Conservation (phyloP, 2,113 vertebrate species). For the Pipa parva region DNA sequence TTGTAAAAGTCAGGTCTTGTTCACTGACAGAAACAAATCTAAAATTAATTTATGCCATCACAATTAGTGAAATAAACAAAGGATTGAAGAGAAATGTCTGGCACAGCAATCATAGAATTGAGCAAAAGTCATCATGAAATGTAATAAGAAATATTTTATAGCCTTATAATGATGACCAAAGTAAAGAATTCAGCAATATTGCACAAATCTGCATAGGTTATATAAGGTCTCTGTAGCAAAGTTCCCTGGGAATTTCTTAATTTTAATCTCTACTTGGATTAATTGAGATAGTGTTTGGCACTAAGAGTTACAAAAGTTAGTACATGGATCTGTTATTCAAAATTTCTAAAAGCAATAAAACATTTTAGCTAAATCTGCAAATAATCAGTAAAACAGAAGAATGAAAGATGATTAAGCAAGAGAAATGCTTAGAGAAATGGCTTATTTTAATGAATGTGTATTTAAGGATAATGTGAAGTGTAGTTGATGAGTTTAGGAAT, state of each 20-base stretch:
- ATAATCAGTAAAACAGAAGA: background rate
- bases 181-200: background rate
- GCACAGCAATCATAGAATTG: background rate
- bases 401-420: background rate
- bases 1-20: background rate
- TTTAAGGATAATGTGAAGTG: background rate
- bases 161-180: background rate
- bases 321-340: background rate
- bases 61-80: background rate
- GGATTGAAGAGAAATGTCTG: background rate
- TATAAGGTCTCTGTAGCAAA: background rate
- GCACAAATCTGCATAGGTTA: background rate
- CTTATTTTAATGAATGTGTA: background rate
- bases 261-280: background rate
- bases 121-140: background rate
- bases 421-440: too few species aligned
- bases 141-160: background rate
- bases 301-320: background rate
- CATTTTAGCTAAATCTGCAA: background rate
- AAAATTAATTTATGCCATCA: background rate
- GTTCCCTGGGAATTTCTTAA: background rate
- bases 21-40: background rate
- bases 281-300: background rate
- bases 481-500: background rate
- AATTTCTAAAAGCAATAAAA: background rate